Percentiles rank a stretch among this genome's conserved stretches.
Conservation (phyloP, 1,140 invertebrate genomes). For the Pseudomyrmex sp. region DNA sequence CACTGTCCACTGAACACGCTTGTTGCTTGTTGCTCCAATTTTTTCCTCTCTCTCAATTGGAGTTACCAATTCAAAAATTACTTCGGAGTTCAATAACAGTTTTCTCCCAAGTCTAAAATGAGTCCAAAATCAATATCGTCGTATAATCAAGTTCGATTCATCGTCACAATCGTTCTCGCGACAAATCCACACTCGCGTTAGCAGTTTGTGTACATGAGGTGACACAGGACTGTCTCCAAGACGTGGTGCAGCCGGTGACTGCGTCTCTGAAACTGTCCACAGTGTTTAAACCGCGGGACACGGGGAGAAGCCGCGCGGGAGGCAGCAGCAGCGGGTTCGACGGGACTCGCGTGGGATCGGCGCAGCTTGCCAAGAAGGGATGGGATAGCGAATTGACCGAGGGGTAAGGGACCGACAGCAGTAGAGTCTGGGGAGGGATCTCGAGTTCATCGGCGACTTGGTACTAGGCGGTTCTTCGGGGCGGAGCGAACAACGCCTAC, state of each 20-base stretch:
- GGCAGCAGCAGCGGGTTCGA: constrained; percentile 7
- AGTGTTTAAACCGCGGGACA: constrained; percentile 70
- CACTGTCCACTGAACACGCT: background rate
- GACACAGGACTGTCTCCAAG: constrained; percentile 62
- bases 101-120: background rate
- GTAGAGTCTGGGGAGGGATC: constrained; percentile 2
- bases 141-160: background rate
- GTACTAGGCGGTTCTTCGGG: constrained; percentile 48
- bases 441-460: constrained; percentile 23
- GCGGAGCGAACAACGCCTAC: constrained; percentile 68
- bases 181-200: constrained; percentile 12
- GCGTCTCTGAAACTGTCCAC: constrained; percentile 83
- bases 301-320: constrained; percentile 60
- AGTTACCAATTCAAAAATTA: too few species aligned
- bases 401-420: background rate
- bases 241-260: constrained; percentile 84
- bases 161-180: background rate
- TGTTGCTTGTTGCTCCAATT: background rate
- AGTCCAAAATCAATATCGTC: background rate
- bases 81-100: too few species aligned
- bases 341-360: background rate
- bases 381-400: background rate
- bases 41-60: too few species aligned
- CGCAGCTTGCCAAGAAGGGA: constrained; percentile 26
- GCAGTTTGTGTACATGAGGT: constrained; percentile 4